A percentile compares a stretch with the other conserved stretches of the same genome.
Evolutionary conservation across 1,140 invertebrate genomes (phyloP).

Genomic region (Hirudo medicinalis): DNA sequence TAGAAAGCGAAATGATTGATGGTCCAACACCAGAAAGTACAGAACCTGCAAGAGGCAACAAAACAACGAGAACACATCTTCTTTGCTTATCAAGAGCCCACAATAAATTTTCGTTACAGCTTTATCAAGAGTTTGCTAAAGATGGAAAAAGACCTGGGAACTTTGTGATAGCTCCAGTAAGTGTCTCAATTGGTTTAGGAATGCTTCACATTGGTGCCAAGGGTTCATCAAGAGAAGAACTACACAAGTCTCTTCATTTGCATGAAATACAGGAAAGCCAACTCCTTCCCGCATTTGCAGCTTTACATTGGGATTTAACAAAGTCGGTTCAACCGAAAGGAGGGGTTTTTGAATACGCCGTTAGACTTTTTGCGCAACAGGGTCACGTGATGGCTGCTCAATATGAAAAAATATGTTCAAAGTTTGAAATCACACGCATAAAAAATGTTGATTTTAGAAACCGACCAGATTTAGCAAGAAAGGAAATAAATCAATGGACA

Average conservation of each 20-base stretch:
- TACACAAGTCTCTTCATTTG: constrained; percentile 17
- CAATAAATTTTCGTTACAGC: constrained; percentile 21
- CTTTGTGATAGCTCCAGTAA: constrained; percentile 20
- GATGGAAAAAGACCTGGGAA: constrained; percentile 23
- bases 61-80: constrained; percentile 21
- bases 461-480: constrained; percentile 22
- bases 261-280: constrained; percentile 19
- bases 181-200: constrained; percentile 20
- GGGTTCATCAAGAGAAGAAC: constrained; percentile 19
- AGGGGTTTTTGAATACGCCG: constrained; percentile 16
- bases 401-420: constrained; percentile 16
- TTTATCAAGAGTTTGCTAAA: constrained; percentile 22
- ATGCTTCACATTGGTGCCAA: constrained; percentile 21
- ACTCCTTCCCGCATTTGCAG: constrained; percentile 22
- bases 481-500: constrained; percentile 25
- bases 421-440: constrained; percentile 17
- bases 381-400: constrained; percentile 4
- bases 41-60: neutral
- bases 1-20: constrained; percentile 8
- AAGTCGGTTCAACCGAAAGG: constrained; percentile 16
- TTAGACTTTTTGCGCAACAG: constrained; percentile 15
- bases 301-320: constrained; percentile 21
- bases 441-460: constrained; percentile 20
- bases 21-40: neutral
- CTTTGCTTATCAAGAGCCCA: constrained; percentile 18